Base-by-base conservation (phyloP, 2,797 vertebrate genomes). In the Hapalemur alaotrensis region DNA sequence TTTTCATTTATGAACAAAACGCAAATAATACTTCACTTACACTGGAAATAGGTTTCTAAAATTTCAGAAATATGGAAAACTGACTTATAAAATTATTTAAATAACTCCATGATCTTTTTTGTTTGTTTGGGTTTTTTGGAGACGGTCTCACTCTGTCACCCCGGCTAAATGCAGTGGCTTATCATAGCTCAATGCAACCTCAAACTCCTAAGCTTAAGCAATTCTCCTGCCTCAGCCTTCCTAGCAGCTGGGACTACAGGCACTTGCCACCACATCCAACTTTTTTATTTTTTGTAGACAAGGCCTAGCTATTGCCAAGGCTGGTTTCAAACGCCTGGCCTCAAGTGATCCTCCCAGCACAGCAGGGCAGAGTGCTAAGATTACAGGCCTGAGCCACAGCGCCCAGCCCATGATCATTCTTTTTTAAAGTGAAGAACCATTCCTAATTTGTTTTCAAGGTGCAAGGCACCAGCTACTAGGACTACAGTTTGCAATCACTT, bases 41-140 rank as follows among this genome's bases (percentile, higher is more conserved):
- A 43, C 4, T 63, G 38, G 32, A 96, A 95, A 73, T 12, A 65
- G 69, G 52, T 88, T 93, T 93, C 54, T 82, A 93, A 91, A 89
- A 76, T 59, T 59, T 11, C 69, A 32, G 73, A 82, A 28, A 48
- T 38, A 79, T 41, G 25, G 69, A 84, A 90, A 91, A 94, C 46
- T n/a, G 28, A 92, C 43, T 70, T 7, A 65, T 7, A 52, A 95
- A 95, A 89, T 48, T 63, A 67, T 79, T 93, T 91, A 83, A 82
- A 87, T 59, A 59, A 59, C 57, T 59, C 57, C 57, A 59, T 28
- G 57, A 59, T 59, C 57, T 59, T 59, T 59, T 25, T 54, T 52
- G 50, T 52, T 54, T 54, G 52, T 57, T 25, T 59, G 57, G 54
- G 54, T 10, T 25, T 57, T 57, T 59, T 59, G 57, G 25, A 59